Evolutionary conservation across 2,888 invertebrate species (phyloP), one percentile per base, ranked within the genome.

Genomic region (Eupithecia inturbata): DNA sequence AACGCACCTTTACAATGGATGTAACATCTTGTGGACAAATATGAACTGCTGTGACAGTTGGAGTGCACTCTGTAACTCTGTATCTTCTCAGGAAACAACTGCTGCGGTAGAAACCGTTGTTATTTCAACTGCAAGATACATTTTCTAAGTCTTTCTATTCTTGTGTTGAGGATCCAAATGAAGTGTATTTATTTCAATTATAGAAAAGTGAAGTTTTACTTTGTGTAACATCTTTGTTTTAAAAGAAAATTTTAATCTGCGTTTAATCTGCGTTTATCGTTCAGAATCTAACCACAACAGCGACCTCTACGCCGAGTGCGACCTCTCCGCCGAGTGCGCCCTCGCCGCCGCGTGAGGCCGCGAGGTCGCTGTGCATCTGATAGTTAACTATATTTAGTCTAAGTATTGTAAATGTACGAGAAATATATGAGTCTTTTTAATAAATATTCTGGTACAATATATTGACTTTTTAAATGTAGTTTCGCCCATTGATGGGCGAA

Each of bases 351-450:
- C 10, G 36, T n/a, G n/a, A n/a, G 36, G 1, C 39, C 3, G 14
- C 14, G 3, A 39, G 41, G 4, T 16, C 41, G 2, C 7, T n/a
- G 45, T 49, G 45, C n/a, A n/a, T n/a, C n/a, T n/a, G n/a, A n/a
- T n/a, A n/a, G n/a, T n/a, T n/a, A n/a, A n/a, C n/a, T n/a, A n/a
- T n/a, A n/a, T n/a, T n/a, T n/a, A n/a, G n/a, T n/a, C n/a, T n/a
- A n/a, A n/a, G 28, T 69, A 41, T 70, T 70, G 70, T 70, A 63
- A 63, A 70, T 49, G 7, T 70, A 69, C n/a, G n/a, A n/a, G n/a
- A 62, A 19, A 7, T 9, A 6, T 9, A 36, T 9, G 7, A 6
- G 6, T 14, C 14, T 1, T 26, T 62, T 19, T 62, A 62, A 62
- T 62, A 62, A 62, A 62, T 62, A 62, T 62, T 26, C 28, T 31